These are phyloP conservation scores for Anabacerthia variegaticeps DNA, from an alignment of 2,797 vertebrate species.

Conservation along the genomic window DNA sequence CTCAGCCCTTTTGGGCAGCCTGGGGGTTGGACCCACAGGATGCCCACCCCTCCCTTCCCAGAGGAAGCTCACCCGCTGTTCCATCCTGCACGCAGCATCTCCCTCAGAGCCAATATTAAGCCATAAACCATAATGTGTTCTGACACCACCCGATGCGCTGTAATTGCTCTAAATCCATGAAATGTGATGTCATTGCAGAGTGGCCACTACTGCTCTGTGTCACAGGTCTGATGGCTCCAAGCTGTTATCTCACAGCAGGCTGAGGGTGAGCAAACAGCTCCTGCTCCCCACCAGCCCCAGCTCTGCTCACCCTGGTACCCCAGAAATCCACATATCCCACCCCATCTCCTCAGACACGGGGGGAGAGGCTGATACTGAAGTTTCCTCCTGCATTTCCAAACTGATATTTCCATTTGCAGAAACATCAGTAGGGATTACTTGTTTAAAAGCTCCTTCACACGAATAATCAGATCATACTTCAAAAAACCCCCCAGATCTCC, in stretches of 20 bases:
- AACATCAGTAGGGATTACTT: background rate
- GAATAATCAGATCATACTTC: background rate
- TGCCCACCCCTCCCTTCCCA: background rate
- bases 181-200: slow-evolving; percentile 28
- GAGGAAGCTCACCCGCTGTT: background rate
- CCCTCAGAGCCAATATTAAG: slow-evolving; percentile 38
- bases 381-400: background rate
- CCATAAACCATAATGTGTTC: slow-evolving; percentile 56
- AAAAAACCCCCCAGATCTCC: background rate
- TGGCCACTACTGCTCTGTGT: background rate
- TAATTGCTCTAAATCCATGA: slow-evolving; percentile 67
- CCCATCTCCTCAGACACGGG: rapidly evolving
- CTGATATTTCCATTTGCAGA: background rate
- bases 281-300: background rate
- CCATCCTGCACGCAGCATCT: background rate
- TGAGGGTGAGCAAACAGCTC: slow-evolving; percentile 33
- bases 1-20: background rate
- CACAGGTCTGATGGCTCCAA: background rate
- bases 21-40: rapidly evolving
- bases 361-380: background rate
- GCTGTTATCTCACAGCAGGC: background rate
- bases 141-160: slow-evolving; percentile 52
- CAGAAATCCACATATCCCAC: background rate
- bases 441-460: background rate
- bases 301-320: background rate